Evolutionary conservation across 2,888 invertebrate species (phyloP), one percentile per base, ranked within the genome.

Genomic region (Neoitamus cyanurus): DNA sequence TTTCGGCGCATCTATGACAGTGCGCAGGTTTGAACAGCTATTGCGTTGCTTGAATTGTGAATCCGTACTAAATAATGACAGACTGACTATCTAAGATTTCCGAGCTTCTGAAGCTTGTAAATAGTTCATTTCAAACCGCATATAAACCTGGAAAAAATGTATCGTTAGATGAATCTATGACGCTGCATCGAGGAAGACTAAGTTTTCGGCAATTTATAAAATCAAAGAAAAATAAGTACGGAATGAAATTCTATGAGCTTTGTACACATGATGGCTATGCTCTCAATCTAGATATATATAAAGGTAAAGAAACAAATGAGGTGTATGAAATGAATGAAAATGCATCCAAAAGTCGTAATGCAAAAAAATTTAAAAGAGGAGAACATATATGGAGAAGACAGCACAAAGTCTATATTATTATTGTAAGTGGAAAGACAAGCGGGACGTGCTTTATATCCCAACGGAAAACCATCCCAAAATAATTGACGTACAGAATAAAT

Each of bases 51-150:
- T 77, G 48, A 77, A 28, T 77, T 77, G 42, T 46, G 30, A 77
- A 77, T 25, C 77, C 46, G 77, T 77, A 77, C 46, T 46, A 77
- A 46, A 11, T 46, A 80, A 80, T 80, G 58, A 80, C 80, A 58
- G 46, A 80, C 34, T 80, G 46, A 80, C 34, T 80, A 80, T 58
- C 80, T 80, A 80, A 80, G 34, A 80, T 80, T 80, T 80, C 20
- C 58, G 58, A 31, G 20, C 80, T 31, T 80, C 58, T 77, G 46
- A 46, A 77, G 46, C 28, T 58, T 80, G 58, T 80, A 34, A 58
- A 58, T 80, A 80, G 58, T 80, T 80, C 80, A 80, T 58, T 80
- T 80, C 80, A 80, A 80, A 80, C 46, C 48, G 77, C 77, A 73
- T 73, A 73, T 73, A 46, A 77, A 77, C 58, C 68, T 58, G 80